Base-by-base conservation (phyloP, 1,140 invertebrate species). In the Choristoneura fumiferana region DNA sequence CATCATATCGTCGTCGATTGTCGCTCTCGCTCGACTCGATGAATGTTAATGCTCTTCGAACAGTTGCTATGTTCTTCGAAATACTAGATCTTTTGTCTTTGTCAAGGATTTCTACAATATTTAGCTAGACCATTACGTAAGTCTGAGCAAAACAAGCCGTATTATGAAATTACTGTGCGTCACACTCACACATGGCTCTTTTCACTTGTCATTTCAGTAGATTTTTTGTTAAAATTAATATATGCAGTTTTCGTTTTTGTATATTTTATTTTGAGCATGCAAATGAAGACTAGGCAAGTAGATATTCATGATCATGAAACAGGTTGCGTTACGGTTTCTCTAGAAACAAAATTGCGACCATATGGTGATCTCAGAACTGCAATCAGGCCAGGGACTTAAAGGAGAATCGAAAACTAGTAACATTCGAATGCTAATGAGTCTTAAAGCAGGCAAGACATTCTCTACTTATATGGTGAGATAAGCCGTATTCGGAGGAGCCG, bases 401-500 rank as follows among this genome's bases (percentile, higher is more conserved):
- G 65, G 58, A 65, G 67, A 68, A 66, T 78, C 71, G 77, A 76
- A 74, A 73, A 73, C 49, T 45, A 67, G 37, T 22, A 53, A 53
- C 17, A 39, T 56, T 65, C 52, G 63, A 67, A 81, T 80, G 77
- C 65, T 78, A 83, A 82, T 81, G 66, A 74, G 63, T 60, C n/a
- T 63, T 49, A 64, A 62, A 62, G 49, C 54, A 56, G 68, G 71
- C 64, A 69, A 75, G 68, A 76, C 82, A 65, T 73, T 81, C 76
- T 65, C 75, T 72, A 69, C 81, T 73, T 82, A 84, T 81, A 86
- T 58, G 81, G 84, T 57, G 64, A 78, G 78, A 82, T 84, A 80
- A 74, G 58, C 70, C 72, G 55, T 78, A 81, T 81, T 74, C 58
- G 76, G 69, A 53, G 61, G 70, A 68, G 54, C 17, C 62, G 84